These are phyloP conservation scores for Tor tambroides DNA, from an alignment of 2,113 vertebrate species.

Conservation along the genomic window DNA sequence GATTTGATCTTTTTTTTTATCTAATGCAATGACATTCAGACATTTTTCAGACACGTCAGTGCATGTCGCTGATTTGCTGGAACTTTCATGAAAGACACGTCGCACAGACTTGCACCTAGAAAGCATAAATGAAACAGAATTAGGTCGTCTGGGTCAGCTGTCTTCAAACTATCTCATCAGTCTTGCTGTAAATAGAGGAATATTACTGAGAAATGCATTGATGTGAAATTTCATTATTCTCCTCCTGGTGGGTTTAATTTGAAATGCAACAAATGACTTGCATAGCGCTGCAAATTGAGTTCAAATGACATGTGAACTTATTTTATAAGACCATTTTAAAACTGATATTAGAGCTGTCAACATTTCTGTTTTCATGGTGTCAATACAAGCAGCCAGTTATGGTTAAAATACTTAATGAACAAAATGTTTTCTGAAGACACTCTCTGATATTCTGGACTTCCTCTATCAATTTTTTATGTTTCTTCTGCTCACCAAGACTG, in stretches of 20 bases:
- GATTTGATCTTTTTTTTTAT: not conserved
- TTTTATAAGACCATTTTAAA: not conserved
- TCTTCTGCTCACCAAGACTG: not conserved
- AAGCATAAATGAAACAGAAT: not conserved
- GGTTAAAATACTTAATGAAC: not conserved
- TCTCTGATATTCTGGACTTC: not conserved
- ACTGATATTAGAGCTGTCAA: not conserved
- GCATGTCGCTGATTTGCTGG: not conserved
- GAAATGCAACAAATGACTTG: constrained; percentile 32
- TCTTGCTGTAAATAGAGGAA: constrained; percentile 28
- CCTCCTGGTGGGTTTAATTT: constrained; percentile 34
- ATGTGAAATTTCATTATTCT: constrained; percentile 24
- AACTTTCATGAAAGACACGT: not conserved
- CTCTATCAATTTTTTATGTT: no score
- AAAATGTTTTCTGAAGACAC: not conserved
- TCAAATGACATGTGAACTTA: constrained; percentile 30
- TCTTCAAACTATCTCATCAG: constrained; percentile 18
- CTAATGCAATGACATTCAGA: no score
- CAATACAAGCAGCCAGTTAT: not conserved
- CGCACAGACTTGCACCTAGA: not conserved
- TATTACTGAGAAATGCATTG: constrained; percentile 16
- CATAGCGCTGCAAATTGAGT: constrained; percentile 34
- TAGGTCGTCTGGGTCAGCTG: not conserved
- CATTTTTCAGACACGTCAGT: not conserved
- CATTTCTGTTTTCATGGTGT: not conserved